Percentiles rank a stretch among this genome's conserved stretches.
These are phyloP conservation scores for Sinohyriopsis cumingii DNA, from an alignment of 2,888 invertebrate genomes.

Conservation along the genomic window DNA sequence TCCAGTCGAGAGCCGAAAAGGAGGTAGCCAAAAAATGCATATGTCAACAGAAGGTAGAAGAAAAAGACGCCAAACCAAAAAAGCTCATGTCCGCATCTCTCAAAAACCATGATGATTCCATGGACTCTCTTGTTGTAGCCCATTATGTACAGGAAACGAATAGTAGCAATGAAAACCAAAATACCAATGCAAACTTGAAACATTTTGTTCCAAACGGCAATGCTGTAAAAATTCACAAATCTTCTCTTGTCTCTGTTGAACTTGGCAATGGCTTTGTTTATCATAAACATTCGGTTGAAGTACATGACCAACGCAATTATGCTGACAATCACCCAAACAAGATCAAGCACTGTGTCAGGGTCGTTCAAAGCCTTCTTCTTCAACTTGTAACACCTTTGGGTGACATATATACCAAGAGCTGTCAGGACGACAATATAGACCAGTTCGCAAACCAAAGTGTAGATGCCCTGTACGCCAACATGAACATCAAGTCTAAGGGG, in stretches of 20 bases:
- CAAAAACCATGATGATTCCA: conserved; percentile 45
- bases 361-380: conserved; percentile 36
- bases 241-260: conserved; percentile 47
- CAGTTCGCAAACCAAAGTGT: conserved; percentile 44
- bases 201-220: conserved; percentile 51
- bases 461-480: conserved; percentile 37
- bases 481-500: conserved; percentile 52
- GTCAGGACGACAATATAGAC: conserved; percentile 39
- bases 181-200: conserved; percentile 43
- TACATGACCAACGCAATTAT: conserved; percentile 43
- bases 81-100: conserved; percentile 41
- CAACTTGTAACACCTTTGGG: conserved; percentile 30
- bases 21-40: conserved; percentile 46
- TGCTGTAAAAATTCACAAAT: conserved; percentile 57
- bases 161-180: conserved; percentile 48
- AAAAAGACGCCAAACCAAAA: conserved; percentile 54
- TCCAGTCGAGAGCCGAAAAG: conserved; percentile 45
- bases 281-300: conserved; percentile 29
- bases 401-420: conserved; percentile 31
- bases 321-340: conserved; percentile 33
- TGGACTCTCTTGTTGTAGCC: conserved; percentile 52
- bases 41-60: conserved; percentile 40
- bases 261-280: conserved; percentile 34
- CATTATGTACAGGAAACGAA: conserved; percentile 53
- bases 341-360: conserved; percentile 48